Evolutionary conservation across 1,140 invertebrate genomes (phyloP), one percentile per base, ranked within the genome.

Genomic region (Trachelipus rathkii): DNA sequence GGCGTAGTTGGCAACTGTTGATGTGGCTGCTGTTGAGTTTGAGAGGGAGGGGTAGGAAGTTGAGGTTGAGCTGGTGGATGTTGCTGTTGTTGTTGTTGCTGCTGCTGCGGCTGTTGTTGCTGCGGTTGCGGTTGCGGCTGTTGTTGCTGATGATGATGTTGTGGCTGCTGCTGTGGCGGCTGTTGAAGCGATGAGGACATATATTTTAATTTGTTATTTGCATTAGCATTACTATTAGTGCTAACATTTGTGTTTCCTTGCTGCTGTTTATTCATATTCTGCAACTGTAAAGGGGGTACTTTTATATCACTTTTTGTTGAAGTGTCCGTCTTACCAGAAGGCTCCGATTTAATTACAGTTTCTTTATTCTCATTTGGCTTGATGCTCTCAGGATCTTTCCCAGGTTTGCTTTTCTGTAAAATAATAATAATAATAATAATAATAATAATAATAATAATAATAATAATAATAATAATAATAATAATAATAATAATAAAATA

Each of bases 21-120:
- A 60, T 15, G 53, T 72, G 60, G 80, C 73, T 72, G 77, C n/a
- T 77, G 79, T n/a, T 75, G 78, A 45, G 81, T 78, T 46, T 79
- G 75, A 60, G 80, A 77, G 50, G 82, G 78, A 46, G 79, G 74
- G 44, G 80, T 79, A 10, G 75, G 70, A 9, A 74, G 44, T 72
- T 78, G 76, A 66, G 82, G 74, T 72, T 81, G 76, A 24, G 82
- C 72, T 44, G 81, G 70, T 78, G 78, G 77, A 46, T 78, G 53
- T 24, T 67, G 74, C 50, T 21, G 73, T 44, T 21, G 68, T 10
- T 21, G 68, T 33, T 23, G 68, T 10, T n/a, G 19, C 68, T 70
- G 68, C 45, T 33, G 74, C n/a, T 68, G 74, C 3, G 3, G 66
- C n/a, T 44, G 60, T 33, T 67, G 74, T 21, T 4, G 60, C 23